Conservation (phyloP, 1,140 invertebrate species). For the Acromyrmex charruanus region DNA sequence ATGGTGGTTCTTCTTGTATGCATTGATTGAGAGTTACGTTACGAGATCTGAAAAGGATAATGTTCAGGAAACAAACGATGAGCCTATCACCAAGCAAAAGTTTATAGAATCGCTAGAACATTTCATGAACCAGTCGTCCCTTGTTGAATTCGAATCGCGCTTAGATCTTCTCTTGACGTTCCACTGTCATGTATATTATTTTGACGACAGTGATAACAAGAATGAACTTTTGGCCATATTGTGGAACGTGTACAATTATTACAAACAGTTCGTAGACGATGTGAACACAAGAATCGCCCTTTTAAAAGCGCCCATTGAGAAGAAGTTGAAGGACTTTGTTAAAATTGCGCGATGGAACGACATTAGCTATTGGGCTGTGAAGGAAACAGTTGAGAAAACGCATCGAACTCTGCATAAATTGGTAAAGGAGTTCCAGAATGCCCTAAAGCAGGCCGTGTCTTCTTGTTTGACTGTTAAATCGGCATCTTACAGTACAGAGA, state of each 20-base stretch:
- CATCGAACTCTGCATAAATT: conserved; percentile 95
- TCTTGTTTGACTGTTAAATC: conserved; percentile 78
- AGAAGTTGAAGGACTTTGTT: conserved; percentile 96
- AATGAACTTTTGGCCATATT: conserved; percentile 90
- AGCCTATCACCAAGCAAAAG: conserved; percentile 77
- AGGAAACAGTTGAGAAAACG: conserved; percentile 94
- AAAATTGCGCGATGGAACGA: conserved; percentile 99
- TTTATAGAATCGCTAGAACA: conserved; percentile 89
- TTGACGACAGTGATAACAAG: conserved; percentile 84
- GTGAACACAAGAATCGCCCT: conserved; percentile 90
- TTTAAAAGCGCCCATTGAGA: conserved; percentile 93
- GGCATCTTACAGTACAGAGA: conserved; percentile 41
- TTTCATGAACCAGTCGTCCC: conserved; percentile 94
- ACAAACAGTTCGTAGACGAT: conserved; percentile 91
- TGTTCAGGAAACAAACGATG: conserved; percentile 8
- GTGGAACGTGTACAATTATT: conserved; percentile 96
- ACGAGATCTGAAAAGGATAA: background rate
- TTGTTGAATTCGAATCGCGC: conserved; percentile 94
- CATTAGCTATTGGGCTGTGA: conserved; percentile 97
- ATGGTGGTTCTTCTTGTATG: conserved; percentile 97
- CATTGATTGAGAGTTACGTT: conserved; percentile 88
- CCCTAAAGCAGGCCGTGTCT: conserved; percentile 83
- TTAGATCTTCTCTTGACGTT: conserved; percentile 93
- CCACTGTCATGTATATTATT: conserved; percentile 90
- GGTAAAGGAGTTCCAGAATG: conserved; percentile 92